Base-by-base conservation (phyloP, 2,888 invertebrate species). In the Papilio demoleus region DNA sequence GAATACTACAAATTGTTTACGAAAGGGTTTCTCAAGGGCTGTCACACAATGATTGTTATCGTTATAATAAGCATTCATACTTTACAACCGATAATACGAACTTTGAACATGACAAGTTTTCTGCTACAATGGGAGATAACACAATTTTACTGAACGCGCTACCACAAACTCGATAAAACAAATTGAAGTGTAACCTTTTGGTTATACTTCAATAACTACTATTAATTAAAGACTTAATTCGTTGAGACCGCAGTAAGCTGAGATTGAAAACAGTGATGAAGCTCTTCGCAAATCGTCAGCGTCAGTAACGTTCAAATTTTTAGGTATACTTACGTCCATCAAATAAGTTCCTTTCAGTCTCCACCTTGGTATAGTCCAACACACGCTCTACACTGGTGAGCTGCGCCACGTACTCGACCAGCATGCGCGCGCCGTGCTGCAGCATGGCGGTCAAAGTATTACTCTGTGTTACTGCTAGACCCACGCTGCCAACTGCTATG, bases 381-480 rank as follows among this genome's bases (percentile, higher is more conserved):
- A 98, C 95, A 74, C 98, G 92, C 88, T 98, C 98, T 0, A 98
- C 97, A 3, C 96, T 95, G 82, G 95, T 96, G 81, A 96, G 93
- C 77, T 95, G 95, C 70, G 96, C 96, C 6, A 95, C 93, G 67
- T 96, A 94, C 88, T 97, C 97, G 0, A 97, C 97, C 70, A 96
- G 94, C 89, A 97, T 97, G 42, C 97, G 91, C 82, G 97, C 96
- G 0, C 96, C 97, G 95, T 97, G 97, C 78, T 94, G 94, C 78
- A 94, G 76, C 89, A 95, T 92, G 24, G 93, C 92, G 2, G 94
- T 94, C 72, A 95, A 80, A 11, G 89, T 93, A 75, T 94, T 93
- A 67, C 94, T 93, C 84, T 95, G 95, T 0, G 95, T 94, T 70
- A 95, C 95, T 0, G 95, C 95, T 50, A 95, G 81, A 19, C 95